Percentiles rank a stretch among this genome's conserved stretches.
These are phyloP conservation scores for Tetraneura akinire DNA, from an alignment of 1,140 invertebrate genomes.

Conservation along the genomic window DNA sequence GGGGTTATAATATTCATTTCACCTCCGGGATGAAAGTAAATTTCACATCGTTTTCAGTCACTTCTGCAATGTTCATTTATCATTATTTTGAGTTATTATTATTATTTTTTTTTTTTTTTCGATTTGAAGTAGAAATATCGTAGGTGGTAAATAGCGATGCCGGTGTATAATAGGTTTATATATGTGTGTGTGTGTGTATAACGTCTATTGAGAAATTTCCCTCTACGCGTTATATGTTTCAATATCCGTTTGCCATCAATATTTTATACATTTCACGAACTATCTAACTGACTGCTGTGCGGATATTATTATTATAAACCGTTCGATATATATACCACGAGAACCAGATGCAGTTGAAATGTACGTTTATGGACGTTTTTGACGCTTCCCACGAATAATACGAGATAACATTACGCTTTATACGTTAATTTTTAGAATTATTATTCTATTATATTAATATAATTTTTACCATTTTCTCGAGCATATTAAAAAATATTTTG, in stretches of 20 bases:
- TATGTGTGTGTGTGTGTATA: too few relatives aligned
- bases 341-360: not conserved
- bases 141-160: not conserved
- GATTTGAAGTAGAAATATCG: not conserved
- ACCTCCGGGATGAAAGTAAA: too few relatives aligned
- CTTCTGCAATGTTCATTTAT: not conserved
- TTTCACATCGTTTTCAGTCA: not conserved
- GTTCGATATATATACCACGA: not conserved
- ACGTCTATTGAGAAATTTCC: not conserved
- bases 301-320: too few relatives aligned
- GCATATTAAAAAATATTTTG: too few relatives aligned
- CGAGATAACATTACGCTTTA: too few relatives aligned
- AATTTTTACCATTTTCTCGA: too few relatives aligned
- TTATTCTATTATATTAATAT: too few relatives aligned
- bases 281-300: not conserved
- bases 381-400: too few relatives aligned
- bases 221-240: not conserved
- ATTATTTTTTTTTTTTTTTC: not conserved
- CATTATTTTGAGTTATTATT: constrained; percentile 8
- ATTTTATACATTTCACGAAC: not conserved
- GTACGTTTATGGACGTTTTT: not conserved
- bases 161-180: too few relatives aligned
- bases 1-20: too few relatives aligned
- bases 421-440: too few relatives aligned
- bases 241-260: constrained; percentile 24